These are phyloP conservation scores for Anoura caudifer DNA, from an alignment of 2,113 vertebrate species.

Conservation along the genomic window DNA sequence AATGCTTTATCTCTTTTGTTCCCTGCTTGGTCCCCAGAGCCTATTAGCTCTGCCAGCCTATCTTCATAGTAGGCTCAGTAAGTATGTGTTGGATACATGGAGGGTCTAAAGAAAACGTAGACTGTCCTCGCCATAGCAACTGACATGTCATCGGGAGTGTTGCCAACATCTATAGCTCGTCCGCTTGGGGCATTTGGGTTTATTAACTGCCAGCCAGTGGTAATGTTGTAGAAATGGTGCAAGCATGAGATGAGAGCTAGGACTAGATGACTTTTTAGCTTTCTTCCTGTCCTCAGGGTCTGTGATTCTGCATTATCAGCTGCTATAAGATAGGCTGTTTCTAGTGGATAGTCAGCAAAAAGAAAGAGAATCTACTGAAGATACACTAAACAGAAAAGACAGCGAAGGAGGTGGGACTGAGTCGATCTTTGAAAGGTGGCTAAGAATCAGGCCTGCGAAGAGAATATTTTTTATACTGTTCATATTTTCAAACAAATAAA, in stretches of 20 bases:
- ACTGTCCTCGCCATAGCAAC: neutral
- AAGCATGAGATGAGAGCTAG: neutral
- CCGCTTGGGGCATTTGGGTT: neutral
- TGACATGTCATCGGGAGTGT: neutral
- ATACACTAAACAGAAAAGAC: neutral
- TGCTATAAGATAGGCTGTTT: neutral
- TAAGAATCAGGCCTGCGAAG: neutral
- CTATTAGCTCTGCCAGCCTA: neutral
- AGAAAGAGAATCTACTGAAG: neutral
- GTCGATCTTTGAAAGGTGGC: neutral
- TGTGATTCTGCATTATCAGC: neutral
- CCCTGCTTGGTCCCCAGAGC: neutral
- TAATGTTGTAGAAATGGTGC: neutral
- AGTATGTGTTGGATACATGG: neutral
- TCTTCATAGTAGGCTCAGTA: neutral
- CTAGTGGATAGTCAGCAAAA: neutral
- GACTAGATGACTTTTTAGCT: neutral
- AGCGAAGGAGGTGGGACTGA: neutral
- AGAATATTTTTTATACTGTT: neutral
- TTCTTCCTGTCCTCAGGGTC: neutral
- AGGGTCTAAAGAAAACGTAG: neutral
- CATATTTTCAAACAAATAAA: conserved; percentile 7
- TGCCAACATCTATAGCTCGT: neutral
- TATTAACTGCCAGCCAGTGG: neutral
- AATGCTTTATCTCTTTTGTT: neutral